Evolutionary conservation across 1,140 invertebrate genomes (phyloP).

Genomic region (Cotesia glomerata): DNA sequence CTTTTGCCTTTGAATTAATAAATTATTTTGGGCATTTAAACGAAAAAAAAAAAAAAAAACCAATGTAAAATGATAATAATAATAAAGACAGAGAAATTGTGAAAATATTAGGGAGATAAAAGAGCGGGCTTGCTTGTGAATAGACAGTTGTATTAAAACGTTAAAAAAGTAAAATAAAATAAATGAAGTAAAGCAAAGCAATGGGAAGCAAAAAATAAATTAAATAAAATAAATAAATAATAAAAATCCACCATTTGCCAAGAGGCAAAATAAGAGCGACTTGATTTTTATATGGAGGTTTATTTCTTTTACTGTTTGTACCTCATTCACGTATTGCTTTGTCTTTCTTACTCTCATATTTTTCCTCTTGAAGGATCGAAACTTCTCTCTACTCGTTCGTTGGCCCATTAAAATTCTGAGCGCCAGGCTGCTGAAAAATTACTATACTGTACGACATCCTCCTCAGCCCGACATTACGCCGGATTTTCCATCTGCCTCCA

Average conservation of each 20-base stretch:
- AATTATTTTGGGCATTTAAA: no score
- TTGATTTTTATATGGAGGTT: constrained; percentile 46
- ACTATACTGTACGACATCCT: constrained; percentile 25
- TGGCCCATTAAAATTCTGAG: constrained; percentile 49
- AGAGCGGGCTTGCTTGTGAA: no score
- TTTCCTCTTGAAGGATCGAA: neutral
- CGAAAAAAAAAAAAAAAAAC: no score
- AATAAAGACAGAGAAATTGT: no score
- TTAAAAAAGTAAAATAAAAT: no score
- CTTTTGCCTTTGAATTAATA: neutral
- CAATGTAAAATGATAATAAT: no score
- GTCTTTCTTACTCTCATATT: constrained; percentile 10
- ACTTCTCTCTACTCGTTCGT: constrained; percentile 7
- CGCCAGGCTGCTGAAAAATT: constrained; percentile 47
- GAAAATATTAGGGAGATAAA: no score
- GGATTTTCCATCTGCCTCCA: constrained; percentile 14
- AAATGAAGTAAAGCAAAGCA: no score
- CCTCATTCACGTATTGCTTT: constrained; percentile 29
- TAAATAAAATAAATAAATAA: no score
- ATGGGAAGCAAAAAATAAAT: no score
- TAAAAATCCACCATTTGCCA: neutral
- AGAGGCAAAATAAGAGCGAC: neutral
- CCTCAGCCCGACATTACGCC: neutral
- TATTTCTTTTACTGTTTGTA: constrained; percentile 44
- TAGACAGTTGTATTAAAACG: no score